phyloP scores from a whole-genome alignment of 1,140 invertebrate genomes.

The Coenobita brevimanus region DNA sequence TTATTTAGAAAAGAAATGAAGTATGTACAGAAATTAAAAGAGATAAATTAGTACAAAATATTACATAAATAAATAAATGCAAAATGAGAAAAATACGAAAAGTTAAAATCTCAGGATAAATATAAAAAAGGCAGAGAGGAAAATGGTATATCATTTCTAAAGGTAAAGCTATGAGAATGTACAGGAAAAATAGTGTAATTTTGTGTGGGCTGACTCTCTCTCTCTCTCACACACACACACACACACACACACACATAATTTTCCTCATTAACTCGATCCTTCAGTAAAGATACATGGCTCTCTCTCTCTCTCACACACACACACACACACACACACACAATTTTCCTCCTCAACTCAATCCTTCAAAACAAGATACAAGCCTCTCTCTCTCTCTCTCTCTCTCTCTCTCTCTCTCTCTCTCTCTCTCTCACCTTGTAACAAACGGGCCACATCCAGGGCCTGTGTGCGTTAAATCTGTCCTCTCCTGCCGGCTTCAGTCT shows the following conservation, averaged over 20 bases:
- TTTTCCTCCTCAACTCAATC: too few relatives aligned
- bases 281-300: too few relatives aligned
- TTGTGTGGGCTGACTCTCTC: too few relatives aligned
- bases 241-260: too few relatives aligned
- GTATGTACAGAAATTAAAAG: too few relatives aligned
- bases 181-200: too few relatives aligned
- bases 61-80: not conserved
- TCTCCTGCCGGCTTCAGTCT: constrained; percentile 76
- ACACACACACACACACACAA: too few relatives aligned
- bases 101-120: not conserved
- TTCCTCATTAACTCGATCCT: too few relatives aligned
- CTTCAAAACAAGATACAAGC: too few relatives aligned
- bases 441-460: constrained; percentile 77
- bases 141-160: not conserved
- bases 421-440: constrained; percentile 73
- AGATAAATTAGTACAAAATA: not conserved
- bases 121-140: not conserved
- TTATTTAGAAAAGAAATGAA: too few relatives aligned
- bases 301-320: not conserved
- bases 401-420: not conserved
- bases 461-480: constrained; percentile 73
- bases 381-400: not conserved
- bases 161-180: not conserved
- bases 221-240: too few relatives aligned
- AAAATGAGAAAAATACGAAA: not conserved